Conservation (phyloP, 2,888 invertebrate species). For the Beris morrisii region DNA sequence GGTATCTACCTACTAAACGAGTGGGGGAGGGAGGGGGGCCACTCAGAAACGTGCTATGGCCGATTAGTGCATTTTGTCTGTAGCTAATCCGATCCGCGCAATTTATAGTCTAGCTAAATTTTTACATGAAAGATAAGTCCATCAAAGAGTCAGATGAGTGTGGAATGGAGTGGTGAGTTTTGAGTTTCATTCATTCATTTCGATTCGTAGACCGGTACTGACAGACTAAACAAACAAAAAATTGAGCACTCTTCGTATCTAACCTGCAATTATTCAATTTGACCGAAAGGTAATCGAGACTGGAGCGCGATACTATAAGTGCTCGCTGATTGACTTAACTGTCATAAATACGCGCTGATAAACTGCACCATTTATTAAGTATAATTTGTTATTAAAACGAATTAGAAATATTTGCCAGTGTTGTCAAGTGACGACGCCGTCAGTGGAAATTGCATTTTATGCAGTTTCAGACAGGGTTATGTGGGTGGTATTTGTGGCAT, state of each 20-base stretch:
- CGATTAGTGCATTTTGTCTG: conserved; percentile 31
- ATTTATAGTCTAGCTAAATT: conserved; percentile 11
- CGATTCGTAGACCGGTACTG: conserved; percentile 1
- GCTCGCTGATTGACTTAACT: conserved; percentile 25
- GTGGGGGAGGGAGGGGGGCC: background rate
- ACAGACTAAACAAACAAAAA: background rate
- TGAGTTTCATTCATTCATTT: conserved; percentile 24
- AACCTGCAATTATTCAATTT: conserved; percentile 29
- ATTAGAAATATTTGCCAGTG: conserved; percentile 15
- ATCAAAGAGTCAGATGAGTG: conserved; percentile 1
- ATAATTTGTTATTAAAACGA: conserved; percentile 24
- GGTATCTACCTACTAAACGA: background rate
- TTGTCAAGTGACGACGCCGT: no score
- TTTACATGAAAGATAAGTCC: background rate
- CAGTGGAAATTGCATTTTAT: no score
- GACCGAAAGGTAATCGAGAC: conserved; percentile 29
- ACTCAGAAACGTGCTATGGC: conserved; percentile 31
- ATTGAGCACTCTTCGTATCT: background rate
- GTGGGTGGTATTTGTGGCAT: no score
- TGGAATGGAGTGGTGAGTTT: conserved; percentile 9
- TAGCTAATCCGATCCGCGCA: conserved; percentile 29
- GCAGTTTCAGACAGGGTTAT: no score
- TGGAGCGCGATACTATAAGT: conserved; percentile 13
- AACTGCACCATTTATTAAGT: conserved; percentile 26
- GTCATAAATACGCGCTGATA: conserved; percentile 21